Base-by-base conservation (phyloP, 2,113 vertebrate genomes). In the Tragelaphus imberbis region DNA sequence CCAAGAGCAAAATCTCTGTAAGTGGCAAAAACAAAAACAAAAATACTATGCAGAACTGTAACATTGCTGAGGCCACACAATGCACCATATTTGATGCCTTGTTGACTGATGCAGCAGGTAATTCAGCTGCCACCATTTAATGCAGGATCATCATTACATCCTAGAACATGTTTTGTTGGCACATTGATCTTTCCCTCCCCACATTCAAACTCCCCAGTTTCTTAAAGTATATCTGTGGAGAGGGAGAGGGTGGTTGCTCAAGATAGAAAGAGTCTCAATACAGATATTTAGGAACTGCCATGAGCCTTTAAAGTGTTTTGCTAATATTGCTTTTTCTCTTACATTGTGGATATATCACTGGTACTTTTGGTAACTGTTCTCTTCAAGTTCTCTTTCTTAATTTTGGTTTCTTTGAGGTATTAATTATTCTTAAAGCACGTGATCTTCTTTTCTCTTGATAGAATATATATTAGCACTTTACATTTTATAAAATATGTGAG, bases 81-180 rank as follows among this genome's bases (percentile, higher is more conserved):
- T 19, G 6, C 15, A 75, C 1, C 15, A 8, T 6, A 49, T 13
- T 23, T 28, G 1, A 1, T 36, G 16, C 28, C 1, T 28, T 19
- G 11, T 11, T 86, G 36, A 75, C 71, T 44, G 44, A 65, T 44
- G 2, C 3, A 28, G 5, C 2, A 27, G 6, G 28, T 40, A 77
- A 3, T 21, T 36, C 7, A 56, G 5, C 15, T 30, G 27, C 8
- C 2, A 23, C 7, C 4, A 1, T 17, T 28, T 11, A 11, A 4
- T 14, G 82, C 21, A 51, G 55, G 79, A 17, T 19, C 8, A 1
- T 19, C 10, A 36, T 44, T 44, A 55, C 13, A 65, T 82, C 36
- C 27, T 36, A 36, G 23, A 33, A 61, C 11, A 10, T 9, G 25
- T 51, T 56, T 87, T 44, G 33, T 30, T 23, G 27, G 12, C 16